Evolutionary conservation across 2,113 vertebrate genomes (phyloP).

Genomic region (Scytalopus superciliaris): DNA sequence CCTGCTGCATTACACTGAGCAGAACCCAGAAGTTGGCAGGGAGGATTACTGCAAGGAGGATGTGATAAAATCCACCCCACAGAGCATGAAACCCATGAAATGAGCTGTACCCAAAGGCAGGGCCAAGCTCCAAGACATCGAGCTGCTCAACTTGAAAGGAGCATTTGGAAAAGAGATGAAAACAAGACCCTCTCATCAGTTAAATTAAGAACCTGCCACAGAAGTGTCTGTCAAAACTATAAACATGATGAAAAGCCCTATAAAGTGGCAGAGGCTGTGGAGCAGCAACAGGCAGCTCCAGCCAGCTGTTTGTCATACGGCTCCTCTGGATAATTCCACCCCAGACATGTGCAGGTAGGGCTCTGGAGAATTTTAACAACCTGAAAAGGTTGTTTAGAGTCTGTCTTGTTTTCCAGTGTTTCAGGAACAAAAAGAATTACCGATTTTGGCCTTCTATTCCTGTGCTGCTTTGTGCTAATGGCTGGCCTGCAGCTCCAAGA

Average conservation of each 20-base stretch:
- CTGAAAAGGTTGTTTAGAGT: background rate
- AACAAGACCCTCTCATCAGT: constrained; percentile 1
- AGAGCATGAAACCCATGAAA: background rate
- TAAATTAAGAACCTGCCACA: constrained; percentile 22
- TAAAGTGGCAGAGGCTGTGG: background rate
- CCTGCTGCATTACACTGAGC: background rate
- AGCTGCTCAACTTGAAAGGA: background rate
- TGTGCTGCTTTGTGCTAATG: background rate
- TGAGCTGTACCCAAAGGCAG: background rate
- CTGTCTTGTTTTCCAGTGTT: background rate
- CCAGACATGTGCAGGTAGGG: background rate
- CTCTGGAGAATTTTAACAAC: background rate
- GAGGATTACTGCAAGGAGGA: background rate
- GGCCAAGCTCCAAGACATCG: background rate
- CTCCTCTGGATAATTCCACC: background rate
- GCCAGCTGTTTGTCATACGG: background rate
- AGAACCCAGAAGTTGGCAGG: background rate
- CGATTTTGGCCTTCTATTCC: background rate
- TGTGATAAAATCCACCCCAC: background rate
- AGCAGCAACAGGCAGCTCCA: background rate
- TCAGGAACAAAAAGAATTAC: background rate
- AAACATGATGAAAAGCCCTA: constrained; percentile 15
- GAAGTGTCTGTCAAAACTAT: constrained; percentile 15
- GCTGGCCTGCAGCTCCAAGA: background rate
- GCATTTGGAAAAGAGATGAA: background rate